Base-by-base conservation (phyloP, 2,888 invertebrate species). In the Caenorhabditis wallacei region DNA sequence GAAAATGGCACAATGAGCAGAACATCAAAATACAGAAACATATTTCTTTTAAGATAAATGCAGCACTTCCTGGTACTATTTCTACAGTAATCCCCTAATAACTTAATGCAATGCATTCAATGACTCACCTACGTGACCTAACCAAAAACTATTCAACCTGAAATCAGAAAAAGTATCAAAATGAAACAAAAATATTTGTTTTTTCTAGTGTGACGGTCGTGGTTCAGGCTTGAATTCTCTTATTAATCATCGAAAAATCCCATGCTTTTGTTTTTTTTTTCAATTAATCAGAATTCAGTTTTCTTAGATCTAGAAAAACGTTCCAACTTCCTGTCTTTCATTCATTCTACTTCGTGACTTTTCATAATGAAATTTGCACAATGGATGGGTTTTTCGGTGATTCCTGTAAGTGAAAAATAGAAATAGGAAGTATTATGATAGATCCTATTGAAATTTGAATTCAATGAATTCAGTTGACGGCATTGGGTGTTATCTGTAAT, bases 401-500 rank as follows among this genome's bases (percentile, higher is more conserved):
- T 71, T 53, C 71, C 71, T 7, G 71, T 71, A 24, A 71, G 61
- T 57, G 13, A 11, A n/a, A 11, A 35, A 3, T 13, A 40, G 46
- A n/a, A 3, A 48, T 18, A 48, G 16, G 13, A 40, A 40, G 40
- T 40, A 48, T 48, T n/a, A 3, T 48, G 2, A 43, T 11, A n/a
- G n/a, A 3, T 30, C 30, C 30, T 30, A 5, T 30, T 30, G 8
- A 30, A n/a, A n/a, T n/a, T n/a, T 30, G 30, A 8, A 30, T 8
- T 30, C n/a, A 35, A 16, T 24, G 1, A 11, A 51, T 71, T 40
- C 53, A 71, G 71, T 20, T 71, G 40, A 46, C 71, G 16, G 13
- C 51, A 37, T 18, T 63, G 16, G 72, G 72, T 20, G 40, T 46
- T 30, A 30, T 72, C 18, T 63, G 63, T 54, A 72, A 72, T 56